Base-by-base conservation (phyloP, 2,797 vertebrate genomes). In the Epinephelus awoara region DNA sequence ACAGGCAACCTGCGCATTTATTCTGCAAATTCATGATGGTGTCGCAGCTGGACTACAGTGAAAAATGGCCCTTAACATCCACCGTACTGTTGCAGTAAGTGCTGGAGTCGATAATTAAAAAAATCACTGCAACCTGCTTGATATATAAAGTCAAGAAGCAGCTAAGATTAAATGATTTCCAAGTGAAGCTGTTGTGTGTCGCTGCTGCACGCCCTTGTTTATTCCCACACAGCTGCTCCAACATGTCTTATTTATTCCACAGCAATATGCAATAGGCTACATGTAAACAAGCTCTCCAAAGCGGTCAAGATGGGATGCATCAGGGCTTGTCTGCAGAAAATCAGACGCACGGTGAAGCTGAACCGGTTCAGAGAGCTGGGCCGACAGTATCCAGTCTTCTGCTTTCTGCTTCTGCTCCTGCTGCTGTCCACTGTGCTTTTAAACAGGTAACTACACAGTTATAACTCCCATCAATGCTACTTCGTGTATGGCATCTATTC, bases 371-470 rank as follows among this genome's bases (percentile, higher is more conserved):
- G 97, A 68, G 97, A 98, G 83, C 81, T 94, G 51, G 97, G 96
- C 54, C 96, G 97, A 49, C 98, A 99, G 88, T 99, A 98, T 79
- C 98, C 97, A 2, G 90, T 98, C 1, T 97, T 96, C 85, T 97
- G 97, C 85, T 96, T 96, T 72, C 90, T 96, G 56, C 89, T 97
- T 65, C 84, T 97, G 38, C 68, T 92, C 18, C 87, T 97, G 58
- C 89, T 96, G 58, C 29, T 96, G 76, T 88, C 95, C 78, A 98
- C 98, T 0, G 76, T 98, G 69, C 94, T 99, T n/a, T 85, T 99
- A 34, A 97, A 96, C 92, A 96, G 97, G 98, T 73, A 62, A 21
- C 19, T 25, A 5, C 9, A 38, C n/a, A 17, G 40, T 34, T 66
- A 12, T 23, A 12, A 3, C 13, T 38, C 27, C 4, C 15, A 64